A percentile compares a stretch with the other conserved stretches of the same genome.
These are phyloP conservation scores for Istiophorus platypterus DNA, from an alignment of 2,113 vertebrate genomes.

Conservation along the genomic window DNA sequence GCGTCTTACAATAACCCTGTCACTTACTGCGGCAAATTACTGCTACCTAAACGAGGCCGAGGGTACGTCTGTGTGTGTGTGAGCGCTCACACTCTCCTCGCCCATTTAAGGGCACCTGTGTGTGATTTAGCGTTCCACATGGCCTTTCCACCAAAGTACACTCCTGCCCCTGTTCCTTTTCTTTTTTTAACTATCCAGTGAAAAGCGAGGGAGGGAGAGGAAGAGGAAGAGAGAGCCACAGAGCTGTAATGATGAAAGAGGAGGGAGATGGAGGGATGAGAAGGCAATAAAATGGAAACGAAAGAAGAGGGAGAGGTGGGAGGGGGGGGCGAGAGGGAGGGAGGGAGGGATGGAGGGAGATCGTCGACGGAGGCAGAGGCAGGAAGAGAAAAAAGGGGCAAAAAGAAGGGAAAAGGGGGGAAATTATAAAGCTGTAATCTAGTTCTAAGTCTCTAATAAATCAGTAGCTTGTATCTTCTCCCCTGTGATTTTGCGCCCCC, in stretches of 20 bases:
- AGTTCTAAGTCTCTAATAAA: constrained; percentile 41
- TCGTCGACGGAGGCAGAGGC: constrained; percentile 1
- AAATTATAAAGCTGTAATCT: constrained; percentile 34
- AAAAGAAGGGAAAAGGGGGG: background rate
- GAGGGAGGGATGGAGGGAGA: background rate
- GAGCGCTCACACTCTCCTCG: constrained; percentile 39
- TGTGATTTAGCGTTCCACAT: constrained; percentile 76
- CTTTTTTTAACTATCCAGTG: constrained; percentile 68
- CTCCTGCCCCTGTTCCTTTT: no score
- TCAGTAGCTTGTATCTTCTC: constrained; percentile 8
- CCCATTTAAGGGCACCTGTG: constrained; percentile 71
- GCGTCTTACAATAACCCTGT: constrained; percentile 80
- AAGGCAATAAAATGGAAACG: constrained; percentile 63
- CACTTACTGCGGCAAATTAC: constrained; percentile 77
- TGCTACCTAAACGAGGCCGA: constrained; percentile 71
- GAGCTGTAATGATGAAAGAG: constrained; percentile 61
- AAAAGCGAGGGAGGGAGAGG: constrained; percentile 27
- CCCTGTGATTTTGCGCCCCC: constrained; percentile 5
- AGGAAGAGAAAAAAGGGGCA: background rate
- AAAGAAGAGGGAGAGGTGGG: constrained; percentile 31
- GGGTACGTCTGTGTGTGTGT: constrained; percentile 13
- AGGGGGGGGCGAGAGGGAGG: background rate
- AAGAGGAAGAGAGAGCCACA: constrained; percentile 7
- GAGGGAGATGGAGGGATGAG: constrained; percentile 58
- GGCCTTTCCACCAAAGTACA: constrained; percentile 67